Evolutionary conservation across 2,113 vertebrate species (phyloP).

Genomic region (Bujurquina vittata): DNA sequence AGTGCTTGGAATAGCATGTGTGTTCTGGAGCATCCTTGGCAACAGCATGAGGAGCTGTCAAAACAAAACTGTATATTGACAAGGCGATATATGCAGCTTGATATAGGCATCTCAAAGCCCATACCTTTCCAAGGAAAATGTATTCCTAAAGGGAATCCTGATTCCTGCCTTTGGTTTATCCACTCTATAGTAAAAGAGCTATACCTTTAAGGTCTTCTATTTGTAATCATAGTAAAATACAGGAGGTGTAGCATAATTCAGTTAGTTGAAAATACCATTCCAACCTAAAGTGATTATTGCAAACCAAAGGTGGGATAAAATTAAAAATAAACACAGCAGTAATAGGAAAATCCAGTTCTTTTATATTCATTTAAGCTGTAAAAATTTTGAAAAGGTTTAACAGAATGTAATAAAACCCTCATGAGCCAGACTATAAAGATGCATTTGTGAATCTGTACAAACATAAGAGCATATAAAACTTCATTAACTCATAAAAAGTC

Average conservation of each 20-base stretch:
- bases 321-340: neutral
- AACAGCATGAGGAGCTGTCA: constrained; percentile 71
- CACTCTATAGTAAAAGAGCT: neutral
- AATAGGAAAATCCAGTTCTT: neutral
- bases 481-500: neutral
- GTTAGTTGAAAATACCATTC: neutral
- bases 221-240: neutral
- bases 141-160: constrained; percentile 25
- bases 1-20: constrained; percentile 72
- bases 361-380: neutral
- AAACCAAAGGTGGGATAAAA: neutral
- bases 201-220: neutral
- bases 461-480: neutral
- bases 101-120: constrained; percentile 19
- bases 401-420: neutral
- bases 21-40: constrained; percentile 67
- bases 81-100: constrained; percentile 41
- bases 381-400: neutral
- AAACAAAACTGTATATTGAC: constrained; percentile 66
- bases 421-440: neutral
- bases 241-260: neutral
- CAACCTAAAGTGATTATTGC: neutral
- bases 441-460: neutral
- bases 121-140: constrained; percentile 24
- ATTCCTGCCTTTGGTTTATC: neutral